Percentiles rank a stretch among this genome's conserved stretches.
These are phyloP conservation scores for Takifugu ocellatus DNA, from an alignment of 2,797 vertebrate species.

Conservation along the genomic window DNA sequence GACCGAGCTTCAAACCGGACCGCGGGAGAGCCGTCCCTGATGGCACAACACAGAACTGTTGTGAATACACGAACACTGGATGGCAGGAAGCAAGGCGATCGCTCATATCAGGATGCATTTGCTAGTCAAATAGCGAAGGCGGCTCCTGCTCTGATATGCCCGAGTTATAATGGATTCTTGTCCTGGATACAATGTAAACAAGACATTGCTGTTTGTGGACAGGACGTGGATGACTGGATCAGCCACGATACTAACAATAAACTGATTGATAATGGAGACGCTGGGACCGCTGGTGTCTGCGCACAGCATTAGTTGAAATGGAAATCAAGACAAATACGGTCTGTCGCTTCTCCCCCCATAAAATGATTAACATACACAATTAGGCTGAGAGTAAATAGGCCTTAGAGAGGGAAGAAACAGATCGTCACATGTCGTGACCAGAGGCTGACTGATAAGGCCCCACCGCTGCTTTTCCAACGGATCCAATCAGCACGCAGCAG, in stretches of 20 bases:
- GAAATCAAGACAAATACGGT: constrained; percentile 25
- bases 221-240: constrained; percentile 28
- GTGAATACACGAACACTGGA: constrained; percentile 1
- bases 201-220: constrained; percentile 21
- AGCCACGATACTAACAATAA: constrained; percentile 14
- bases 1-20: no score
- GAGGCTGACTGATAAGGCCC: background rate
- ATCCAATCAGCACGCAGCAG: no score
- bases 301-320: constrained; percentile 17
- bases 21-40: no score
- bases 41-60: constrained; percentile 1
- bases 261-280: constrained; percentile 24
- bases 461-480: no score
- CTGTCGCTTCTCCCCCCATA: no score
- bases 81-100: background rate
- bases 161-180: constrained; percentile 5
- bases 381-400: constrained; percentile 1
- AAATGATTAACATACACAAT: constrained; percentile 1
- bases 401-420: background rate
- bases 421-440: background rate
- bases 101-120: constrained; percentile 49
- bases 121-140: constrained; percentile 51
- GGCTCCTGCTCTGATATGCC: constrained; percentile 6
- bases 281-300: constrained; percentile 1
- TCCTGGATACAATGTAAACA: constrained; percentile 29